These are phyloP conservation scores for Nasonia vitripennis DNA, from an alignment of 1,140 invertebrate species.

Conservation along the genomic window DNA sequence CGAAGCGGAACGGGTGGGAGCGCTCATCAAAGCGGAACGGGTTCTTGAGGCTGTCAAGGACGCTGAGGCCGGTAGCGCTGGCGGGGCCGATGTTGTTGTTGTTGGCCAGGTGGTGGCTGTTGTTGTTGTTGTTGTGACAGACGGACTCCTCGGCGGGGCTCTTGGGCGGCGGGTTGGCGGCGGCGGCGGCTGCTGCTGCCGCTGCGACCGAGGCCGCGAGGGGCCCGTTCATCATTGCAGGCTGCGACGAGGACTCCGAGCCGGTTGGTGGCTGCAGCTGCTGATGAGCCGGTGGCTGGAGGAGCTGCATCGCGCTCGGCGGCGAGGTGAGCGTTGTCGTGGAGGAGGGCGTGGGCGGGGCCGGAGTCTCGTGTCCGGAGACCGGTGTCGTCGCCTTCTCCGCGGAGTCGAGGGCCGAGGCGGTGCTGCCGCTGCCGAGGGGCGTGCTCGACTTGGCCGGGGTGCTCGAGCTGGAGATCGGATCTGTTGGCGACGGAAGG, in stretches of 20 bases:
- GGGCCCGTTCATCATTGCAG: slow-evolving; percentile 57
- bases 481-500: slow-evolving; percentile 73
- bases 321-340: slow-evolving; percentile 69
- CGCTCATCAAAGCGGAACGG: slow-evolving; percentile 87
- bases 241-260: slow-evolving; percentile 74
- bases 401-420: slow-evolving; percentile 63
- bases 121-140: slow-evolving; percentile 76
- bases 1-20: slow-evolving; percentile 82
- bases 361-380: slow-evolving; percentile 70
- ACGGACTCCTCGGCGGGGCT: slow-evolving; percentile 78
- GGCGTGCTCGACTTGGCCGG: slow-evolving; percentile 72
- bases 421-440: slow-evolving; percentile 58
- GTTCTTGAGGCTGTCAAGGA: slow-evolving; percentile 78
- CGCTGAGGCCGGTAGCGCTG: slow-evolving; percentile 71
- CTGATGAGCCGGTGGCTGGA: slow-evolving; percentile 52
- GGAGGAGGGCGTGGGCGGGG: slow-evolving; percentile 70
- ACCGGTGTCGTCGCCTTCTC: slow-evolving; percentile 72
- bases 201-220: slow-evolving; percentile 54
- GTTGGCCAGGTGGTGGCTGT: slow-evolving; percentile 64
- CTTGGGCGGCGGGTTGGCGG: slow-evolving; percentile 72
- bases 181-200: not conserved
- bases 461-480: slow-evolving; percentile 65
- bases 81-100: slow-evolving; percentile 62
- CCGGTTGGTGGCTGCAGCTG: slow-evolving; percentile 42
- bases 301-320: slow-evolving; percentile 56